Evolutionary conservation across 1,140 invertebrate genomes (phyloP), one percentile per base, ranked within the genome.

Genomic region (Drosophila azteca): DNA sequence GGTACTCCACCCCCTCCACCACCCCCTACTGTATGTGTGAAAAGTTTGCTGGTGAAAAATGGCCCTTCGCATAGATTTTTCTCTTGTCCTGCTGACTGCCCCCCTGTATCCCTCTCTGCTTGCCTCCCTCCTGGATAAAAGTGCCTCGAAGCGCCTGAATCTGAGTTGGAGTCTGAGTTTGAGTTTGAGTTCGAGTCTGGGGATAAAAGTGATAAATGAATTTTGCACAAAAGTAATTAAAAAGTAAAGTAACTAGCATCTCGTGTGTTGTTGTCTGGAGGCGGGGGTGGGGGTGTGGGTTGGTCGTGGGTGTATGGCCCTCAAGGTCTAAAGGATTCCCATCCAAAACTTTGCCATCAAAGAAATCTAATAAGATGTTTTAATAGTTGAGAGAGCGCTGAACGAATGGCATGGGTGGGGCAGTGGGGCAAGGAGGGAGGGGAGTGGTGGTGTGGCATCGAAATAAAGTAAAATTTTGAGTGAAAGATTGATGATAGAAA

Each of bases 181-280:
- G 84, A 85, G 82, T 9, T 2, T 39, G 54, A 64, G 79, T 65
- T 71, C 63, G 72, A 74, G 83, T 79, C 66, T 84, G 80, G 84
- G 77, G 77, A 89, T 89, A 88, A 89, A 88, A 88, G 84, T 88
- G 84, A 88, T 88, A 88, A 88, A 88, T 88, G 84, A 88, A 88
- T 88, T 88, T 88, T 88, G 71, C 84, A 89, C 84, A 88, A 88
- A 88, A 88, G 84, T 88, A 88, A 88, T 88, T 88, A 88, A 89
- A 69, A 88, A 88, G 84, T 88, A 88, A 88, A 88, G 83, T 88
- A 88, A 88, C 83, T 85, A 83, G 83, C 83, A 62, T 76, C 81
- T 13, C 35, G 82, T 85, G 82, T 87, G 82, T 78, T 85, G 82
- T 77, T 44, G 39, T 52, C 64, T 43, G 44, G 17, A 1, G 17